These are phyloP conservation scores for Drosophila demipolita DNA, from an alignment of 2,888 invertebrate genomes.

Conservation along the genomic window DNA sequence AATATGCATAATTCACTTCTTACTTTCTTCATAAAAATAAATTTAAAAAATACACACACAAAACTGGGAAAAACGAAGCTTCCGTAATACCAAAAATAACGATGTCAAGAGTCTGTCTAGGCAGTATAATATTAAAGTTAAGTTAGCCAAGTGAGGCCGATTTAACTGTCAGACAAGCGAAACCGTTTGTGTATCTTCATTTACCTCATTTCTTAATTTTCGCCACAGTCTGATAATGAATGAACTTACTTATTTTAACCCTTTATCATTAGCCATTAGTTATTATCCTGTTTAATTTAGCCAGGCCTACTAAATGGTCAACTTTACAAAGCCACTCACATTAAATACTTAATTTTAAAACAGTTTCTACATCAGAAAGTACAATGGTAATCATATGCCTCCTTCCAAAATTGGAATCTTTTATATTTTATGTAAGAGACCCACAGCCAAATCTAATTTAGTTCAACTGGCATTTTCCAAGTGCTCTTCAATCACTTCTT, in stretches of 20 bases:
- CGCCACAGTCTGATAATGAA: background rate
- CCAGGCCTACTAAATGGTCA: background rate
- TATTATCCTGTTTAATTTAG: background rate
- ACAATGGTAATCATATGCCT: background rate
- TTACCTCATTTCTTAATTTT: background rate
- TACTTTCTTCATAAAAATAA: constrained; percentile 27
- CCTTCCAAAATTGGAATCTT: background rate
- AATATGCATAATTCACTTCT: constrained; percentile 66
- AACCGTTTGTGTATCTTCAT: background rate
- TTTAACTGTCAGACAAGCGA: background rate
- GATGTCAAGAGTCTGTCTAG: constrained; percentile 1
- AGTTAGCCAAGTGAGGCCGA: background rate
- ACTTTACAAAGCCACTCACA: background rate
- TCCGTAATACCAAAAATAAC: constrained; percentile 2
- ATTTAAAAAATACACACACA: background rate
- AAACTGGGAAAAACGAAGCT: constrained; percentile 20
- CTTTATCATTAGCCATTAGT: constrained; percentile 1
- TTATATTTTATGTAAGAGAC: background rate
- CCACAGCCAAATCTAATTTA: background rate
- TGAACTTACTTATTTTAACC: background rate
- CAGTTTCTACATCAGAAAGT: background rate
- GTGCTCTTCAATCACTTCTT: background rate
- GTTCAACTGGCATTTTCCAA: background rate
- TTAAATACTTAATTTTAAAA: background rate
- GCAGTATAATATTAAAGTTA: constrained; percentile 4